phyloP scores from a whole-genome alignment of 2,888 invertebrate genomes.

The Leucophenga montana region DNA sequence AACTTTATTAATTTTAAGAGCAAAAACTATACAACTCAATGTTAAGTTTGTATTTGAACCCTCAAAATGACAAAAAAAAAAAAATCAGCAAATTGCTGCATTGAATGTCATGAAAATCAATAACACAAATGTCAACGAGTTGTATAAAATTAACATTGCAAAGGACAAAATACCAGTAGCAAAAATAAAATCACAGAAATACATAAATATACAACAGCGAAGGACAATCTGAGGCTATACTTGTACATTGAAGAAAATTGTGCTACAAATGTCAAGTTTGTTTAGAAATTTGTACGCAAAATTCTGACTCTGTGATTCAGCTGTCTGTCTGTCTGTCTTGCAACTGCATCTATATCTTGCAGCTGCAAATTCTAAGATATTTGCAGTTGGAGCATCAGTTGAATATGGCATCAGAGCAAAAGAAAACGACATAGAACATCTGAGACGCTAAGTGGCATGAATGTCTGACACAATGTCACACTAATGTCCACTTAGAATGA shows the following conservation, averaged over 20 bases:
- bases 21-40: not conserved
- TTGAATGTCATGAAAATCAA: conserved; percentile 19
- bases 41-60: not conserved
- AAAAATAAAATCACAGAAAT: not conserved
- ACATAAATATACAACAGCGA: not conserved
- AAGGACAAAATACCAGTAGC: not conserved
- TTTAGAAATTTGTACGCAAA: conserved; percentile 14
- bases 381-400: not conserved
- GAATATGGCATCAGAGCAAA: not conserved
- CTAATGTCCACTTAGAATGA: conserved; percentile 22
- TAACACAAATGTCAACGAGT: conserved; percentile 14
- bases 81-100: not conserved
- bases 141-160: conserved; percentile 19
- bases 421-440: not conserved
- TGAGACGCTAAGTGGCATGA: conserved; percentile 34
- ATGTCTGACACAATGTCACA: conserved; percentile 21
- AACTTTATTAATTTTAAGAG: no score
- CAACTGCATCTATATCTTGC: no score
- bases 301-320: not conserved
- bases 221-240: not conserved
- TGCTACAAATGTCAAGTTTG: conserved; percentile 25
- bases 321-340: no score
- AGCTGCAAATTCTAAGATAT: not conserved
- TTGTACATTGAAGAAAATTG: conserved; percentile 12
- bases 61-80: no score